phyloP scores from a whole-genome alignment of 37 sponge, comb jelly and placozoan genomes.

The Chondrilla cf. caribensis region DNA sequence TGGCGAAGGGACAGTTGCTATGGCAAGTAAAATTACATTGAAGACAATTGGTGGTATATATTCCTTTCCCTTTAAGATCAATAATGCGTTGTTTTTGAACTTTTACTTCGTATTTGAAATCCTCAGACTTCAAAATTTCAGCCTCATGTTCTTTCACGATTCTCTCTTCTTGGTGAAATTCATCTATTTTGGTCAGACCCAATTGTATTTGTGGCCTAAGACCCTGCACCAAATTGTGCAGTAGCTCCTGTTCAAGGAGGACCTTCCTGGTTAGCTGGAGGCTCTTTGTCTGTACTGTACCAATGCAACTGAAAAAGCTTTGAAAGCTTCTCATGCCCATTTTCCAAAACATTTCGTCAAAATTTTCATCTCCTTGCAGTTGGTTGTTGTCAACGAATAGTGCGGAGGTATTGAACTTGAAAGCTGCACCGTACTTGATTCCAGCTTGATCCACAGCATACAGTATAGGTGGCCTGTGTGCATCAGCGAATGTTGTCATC shows the following conservation, averaged over 20 bases:
- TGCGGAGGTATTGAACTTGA: slow-evolving; percentile 18
- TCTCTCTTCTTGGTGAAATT: slow-evolving; percentile 2
- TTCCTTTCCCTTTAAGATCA: not conserved
- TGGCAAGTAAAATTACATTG: slow-evolving; percentile 32
- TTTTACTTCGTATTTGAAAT: not conserved
- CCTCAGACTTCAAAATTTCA: slow-evolving; percentile 8
- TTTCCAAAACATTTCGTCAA: slow-evolving; percentile 50
- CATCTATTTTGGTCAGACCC: slow-evolving; percentile 17
- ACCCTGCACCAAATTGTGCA: slow-evolving; percentile 36
- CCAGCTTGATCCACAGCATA: slow-evolving; percentile 52
- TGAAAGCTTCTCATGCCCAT: slow-evolving; percentile 58
- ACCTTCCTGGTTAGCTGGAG: slow-evolving; percentile 56
- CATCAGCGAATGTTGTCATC: slow-evolving; percentile 83
- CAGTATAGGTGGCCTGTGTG: slow-evolving; percentile 46
- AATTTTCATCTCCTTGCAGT: not conserved
- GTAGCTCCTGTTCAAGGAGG: slow-evolving; percentile 35
- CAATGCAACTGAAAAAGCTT: slow-evolving; percentile 42
- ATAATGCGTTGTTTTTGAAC: not conserved
- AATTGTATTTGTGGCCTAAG: slow-evolving; percentile 39
- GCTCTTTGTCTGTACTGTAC: slow-evolving; percentile 4
- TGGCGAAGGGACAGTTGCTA: not conserved
- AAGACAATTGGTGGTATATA: slow-evolving; percentile 16
- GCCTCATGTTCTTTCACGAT: slow-evolving; percentile 35
- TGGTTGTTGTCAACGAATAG: not conserved
- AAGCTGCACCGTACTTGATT: not conserved